These are phyloP conservation scores for Chrysopa pallens DNA, from an alignment of 1,140 invertebrate genomes.

Conservation along the genomic window DNA sequence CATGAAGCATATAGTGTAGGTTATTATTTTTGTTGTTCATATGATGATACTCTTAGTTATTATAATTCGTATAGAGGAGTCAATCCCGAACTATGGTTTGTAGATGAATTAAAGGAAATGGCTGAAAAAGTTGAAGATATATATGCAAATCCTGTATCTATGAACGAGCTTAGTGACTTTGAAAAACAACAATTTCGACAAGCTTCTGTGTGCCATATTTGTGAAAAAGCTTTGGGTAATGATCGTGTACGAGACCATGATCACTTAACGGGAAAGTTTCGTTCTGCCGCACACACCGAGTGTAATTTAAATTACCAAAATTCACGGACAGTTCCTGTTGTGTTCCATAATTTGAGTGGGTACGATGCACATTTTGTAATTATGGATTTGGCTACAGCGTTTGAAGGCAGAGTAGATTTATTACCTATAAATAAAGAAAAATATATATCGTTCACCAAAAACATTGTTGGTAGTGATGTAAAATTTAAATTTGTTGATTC, in stretches of 20 bases:
- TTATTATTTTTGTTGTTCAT: slow-evolving; percentile 20
- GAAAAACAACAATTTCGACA: slow-evolving; percentile 1
- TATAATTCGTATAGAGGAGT: slow-evolving; percentile 13
- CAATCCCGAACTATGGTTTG: slow-evolving; percentile 16
- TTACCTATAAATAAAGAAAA: slow-evolving; percentile 21
- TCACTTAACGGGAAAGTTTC: slow-evolving; percentile 13
- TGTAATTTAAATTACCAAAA: slow-evolving; percentile 18
- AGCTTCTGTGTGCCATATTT: slow-evolving; percentile 9
- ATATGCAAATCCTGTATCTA: slow-evolving; percentile 4
- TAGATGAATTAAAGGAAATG: slow-evolving; percentile 10
- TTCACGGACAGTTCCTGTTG: slow-evolving; percentile 14
- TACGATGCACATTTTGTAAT: slow-evolving; percentile 22
- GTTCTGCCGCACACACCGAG: slow-evolving; percentile 12
- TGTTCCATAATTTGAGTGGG: slow-evolving; percentile 22
- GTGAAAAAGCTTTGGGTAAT: slow-evolving; percentile 8
- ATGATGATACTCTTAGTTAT: slow-evolving; percentile 16
- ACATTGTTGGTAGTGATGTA: slow-evolving; percentile 8
- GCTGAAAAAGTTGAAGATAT: slow-evolving; percentile 8
- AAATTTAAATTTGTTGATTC: slow-evolving; percentile 16
- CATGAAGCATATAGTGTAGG: slow-evolving; percentile 19
- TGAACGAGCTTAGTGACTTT: slow-evolving; percentile 1
- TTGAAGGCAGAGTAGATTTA: slow-evolving; percentile 12
- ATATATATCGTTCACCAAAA: slow-evolving; percentile 13
- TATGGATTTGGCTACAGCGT: slow-evolving; percentile 10
- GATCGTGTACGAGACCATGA: slow-evolving; percentile 12